Evolutionary conservation across 2,113 vertebrate genomes (phyloP).

Genomic region (Litocranius walleri): DNA sequence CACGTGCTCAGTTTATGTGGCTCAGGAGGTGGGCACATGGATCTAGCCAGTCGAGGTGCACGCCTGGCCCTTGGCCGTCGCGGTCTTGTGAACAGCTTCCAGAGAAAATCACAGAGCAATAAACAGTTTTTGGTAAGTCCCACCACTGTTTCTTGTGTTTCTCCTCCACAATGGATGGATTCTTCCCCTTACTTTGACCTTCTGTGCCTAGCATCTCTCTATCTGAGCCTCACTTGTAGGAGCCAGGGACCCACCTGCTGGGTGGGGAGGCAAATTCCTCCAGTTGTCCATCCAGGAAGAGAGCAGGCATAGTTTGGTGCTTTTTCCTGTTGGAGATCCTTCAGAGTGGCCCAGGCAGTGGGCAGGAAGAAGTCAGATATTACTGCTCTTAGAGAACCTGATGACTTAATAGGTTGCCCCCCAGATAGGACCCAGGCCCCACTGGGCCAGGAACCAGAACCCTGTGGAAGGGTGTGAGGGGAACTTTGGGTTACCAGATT

Average conservation of each 20-base stretch:
- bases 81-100: neutral
- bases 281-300: neutral
- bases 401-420: neutral
- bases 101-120: constrained; percentile 51
- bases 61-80: neutral
- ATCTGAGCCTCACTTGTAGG: neutral
- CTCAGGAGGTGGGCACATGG: neutral
- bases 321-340: neutral
- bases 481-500: neutral
- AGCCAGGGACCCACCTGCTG: neutral
- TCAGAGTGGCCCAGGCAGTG: neutral
- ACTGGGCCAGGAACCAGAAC: neutral
- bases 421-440: neutral
- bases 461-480: neutral
- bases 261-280: neutral
- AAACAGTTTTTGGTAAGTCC: constrained; percentile 41
- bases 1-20: neutral
- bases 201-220: neutral
- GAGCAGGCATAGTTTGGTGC: neutral
- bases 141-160: neutral
- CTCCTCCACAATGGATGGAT: neutral
- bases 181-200: neutral
- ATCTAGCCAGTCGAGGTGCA: neutral
- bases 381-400: neutral
- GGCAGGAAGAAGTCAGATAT: neutral